Evolutionary conservation across 1,140 invertebrate genomes (phyloP).

Genomic region (Linepithema humile): DNA sequence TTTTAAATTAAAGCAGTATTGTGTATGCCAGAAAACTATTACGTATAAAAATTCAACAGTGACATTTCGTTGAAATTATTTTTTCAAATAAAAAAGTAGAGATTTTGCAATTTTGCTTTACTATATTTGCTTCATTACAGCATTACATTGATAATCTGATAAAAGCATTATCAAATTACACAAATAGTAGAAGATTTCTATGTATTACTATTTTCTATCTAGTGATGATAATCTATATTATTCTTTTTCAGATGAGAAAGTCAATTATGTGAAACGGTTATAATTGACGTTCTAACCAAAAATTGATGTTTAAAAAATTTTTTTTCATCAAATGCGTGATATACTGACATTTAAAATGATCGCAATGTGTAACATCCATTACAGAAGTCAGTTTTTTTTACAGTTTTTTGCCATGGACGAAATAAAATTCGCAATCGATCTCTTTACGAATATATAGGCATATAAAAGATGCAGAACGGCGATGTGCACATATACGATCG

Average conservation of each 20-base stretch:
- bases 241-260: neutral
- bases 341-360: neutral
- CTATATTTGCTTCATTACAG: too few relatives aligned
- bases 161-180: neutral
- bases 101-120: neutral
- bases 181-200: neutral
- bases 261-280: too few relatives aligned
- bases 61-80: neutral
- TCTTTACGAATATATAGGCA: neutral
- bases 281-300: too few relatives aligned
- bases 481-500: neutral
- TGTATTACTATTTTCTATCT: neutral
- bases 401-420: neutral
- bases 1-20: neutral
- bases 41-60: neutral
- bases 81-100: neutral
- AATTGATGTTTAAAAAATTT: too few relatives aligned
- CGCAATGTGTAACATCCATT: too few relatives aligned
- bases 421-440: slow-evolving; percentile 8
- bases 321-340: neutral
- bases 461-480: slow-evolving; percentile 28
- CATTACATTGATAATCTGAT: neutral
- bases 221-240: neutral
- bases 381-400: neutral
- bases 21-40: neutral